Evolutionary conservation across 2,797 vertebrate species (phyloP).

Genomic region (Pangasius macronema): DNA sequence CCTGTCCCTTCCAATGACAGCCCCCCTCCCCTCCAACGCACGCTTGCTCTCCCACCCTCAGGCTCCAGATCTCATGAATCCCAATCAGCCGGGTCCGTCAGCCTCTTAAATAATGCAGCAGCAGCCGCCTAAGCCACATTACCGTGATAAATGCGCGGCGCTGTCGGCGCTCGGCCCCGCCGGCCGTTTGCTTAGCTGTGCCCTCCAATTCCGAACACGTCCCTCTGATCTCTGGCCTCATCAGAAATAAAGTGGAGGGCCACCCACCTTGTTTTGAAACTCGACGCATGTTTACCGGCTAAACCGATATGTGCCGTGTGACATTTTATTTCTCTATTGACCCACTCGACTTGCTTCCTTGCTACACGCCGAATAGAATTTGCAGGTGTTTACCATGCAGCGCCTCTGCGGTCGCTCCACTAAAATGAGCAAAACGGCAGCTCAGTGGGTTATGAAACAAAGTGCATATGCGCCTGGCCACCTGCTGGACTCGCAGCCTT

Average conservation of each 20-base stretch:
- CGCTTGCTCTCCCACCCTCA: slow-evolving; percentile 31
- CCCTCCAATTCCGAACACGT: slow-evolving; percentile 36
- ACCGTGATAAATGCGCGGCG: slow-evolving; percentile 59
- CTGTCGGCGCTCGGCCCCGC: slow-evolving; percentile 28
- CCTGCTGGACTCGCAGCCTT: background rate
- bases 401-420: background rate
- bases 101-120: slow-evolving; percentile 64
- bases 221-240: slow-evolving; percentile 43
- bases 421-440: background rate
- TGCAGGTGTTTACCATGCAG: background rate
- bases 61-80: slow-evolving; percentile 62
- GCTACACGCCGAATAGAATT: background rate
- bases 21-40: background rate
- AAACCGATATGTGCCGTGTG: background rate
- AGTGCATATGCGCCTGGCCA: background rate
- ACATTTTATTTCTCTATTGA: background rate
- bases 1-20: slow-evolving; percentile 51
- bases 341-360: background rate
- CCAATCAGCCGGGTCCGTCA: slow-evolving; percentile 60
- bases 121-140: slow-evolving; percentile 49
- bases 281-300: background rate
- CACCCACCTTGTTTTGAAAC: slow-evolving; percentile 13
- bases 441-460: background rate
- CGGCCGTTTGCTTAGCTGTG: slow-evolving; percentile 49
- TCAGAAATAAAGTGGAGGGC: slow-evolving; percentile 8